Conservation (phyloP, 2,113 vertebrate species). For the Propithecus coquereli region DNA sequence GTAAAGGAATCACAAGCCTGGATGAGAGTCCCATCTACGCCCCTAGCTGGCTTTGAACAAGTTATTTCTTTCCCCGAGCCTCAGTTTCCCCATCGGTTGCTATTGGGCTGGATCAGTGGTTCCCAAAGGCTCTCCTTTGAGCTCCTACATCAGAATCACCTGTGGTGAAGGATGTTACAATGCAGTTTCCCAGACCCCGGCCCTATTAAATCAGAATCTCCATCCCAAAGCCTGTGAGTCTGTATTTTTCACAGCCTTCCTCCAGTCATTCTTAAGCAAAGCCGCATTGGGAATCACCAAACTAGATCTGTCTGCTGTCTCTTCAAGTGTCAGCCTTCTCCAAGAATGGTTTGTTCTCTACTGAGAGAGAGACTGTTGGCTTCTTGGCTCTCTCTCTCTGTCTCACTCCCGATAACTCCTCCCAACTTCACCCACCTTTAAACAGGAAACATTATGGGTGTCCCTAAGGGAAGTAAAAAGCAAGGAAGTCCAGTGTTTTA, state of each 20-base stretch:
- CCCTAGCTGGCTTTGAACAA: not conserved
- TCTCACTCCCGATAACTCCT: not conserved
- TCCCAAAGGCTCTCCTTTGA: not conserved
- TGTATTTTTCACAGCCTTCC: not conserved
- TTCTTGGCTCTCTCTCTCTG: not conserved
- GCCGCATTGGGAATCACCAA: not conserved
- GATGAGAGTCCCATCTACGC: fast-evolving
- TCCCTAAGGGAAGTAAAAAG: not conserved
- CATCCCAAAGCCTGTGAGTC: not conserved
- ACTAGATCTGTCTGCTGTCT: fast-evolving
- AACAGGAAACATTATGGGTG: not conserved
- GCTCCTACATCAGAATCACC: not conserved
- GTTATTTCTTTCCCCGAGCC: not conserved
- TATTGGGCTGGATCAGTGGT: not conserved
- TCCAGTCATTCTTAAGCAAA: not conserved
- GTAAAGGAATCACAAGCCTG: not conserved
- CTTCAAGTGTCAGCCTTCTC: not conserved
- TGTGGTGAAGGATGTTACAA: no score
- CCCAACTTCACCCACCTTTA: not conserved
- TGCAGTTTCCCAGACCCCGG: not conserved
- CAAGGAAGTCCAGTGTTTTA: not conserved
- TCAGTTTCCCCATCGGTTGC: not conserved
- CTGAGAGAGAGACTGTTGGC: not conserved
- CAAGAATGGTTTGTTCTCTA: not conserved
- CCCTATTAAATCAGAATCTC: not conserved